A percentile compares a stretch with the other conserved stretches of the same genome.
These are phyloP conservation scores for Elymnias hypermnestra DNA, from an alignment of 1,140 invertebrate genomes.

Conservation along the genomic window DNA sequence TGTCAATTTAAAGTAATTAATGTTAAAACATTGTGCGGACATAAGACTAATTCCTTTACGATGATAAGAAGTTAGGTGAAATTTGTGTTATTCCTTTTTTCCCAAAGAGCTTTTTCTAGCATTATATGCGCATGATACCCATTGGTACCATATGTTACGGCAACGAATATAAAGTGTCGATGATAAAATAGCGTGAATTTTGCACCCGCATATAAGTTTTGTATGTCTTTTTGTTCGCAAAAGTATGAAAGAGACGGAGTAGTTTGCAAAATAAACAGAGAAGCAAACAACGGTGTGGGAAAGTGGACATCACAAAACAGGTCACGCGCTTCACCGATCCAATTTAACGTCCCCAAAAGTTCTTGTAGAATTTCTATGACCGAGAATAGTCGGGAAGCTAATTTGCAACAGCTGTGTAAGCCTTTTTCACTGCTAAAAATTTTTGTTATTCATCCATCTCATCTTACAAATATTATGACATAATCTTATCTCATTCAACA, in stretches of 20 bases:
- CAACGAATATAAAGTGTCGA: background rate
- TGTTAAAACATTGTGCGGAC: too few relatives aligned
- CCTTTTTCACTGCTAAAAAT: constrained; percentile 3
- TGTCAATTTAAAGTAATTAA: too few relatives aligned
- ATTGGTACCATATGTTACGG: too few relatives aligned
- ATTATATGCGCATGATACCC: too few relatives aligned
- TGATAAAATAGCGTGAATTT: background rate
- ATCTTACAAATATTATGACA: too few relatives aligned
- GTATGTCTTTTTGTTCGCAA: constrained; percentile 8
- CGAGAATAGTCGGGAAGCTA: constrained; percentile 44
- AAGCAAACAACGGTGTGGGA: constrained; percentile 9
- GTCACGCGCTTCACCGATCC: constrained; percentile 52
- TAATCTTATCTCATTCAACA: too few relatives aligned
- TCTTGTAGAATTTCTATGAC: constrained; percentile 45
- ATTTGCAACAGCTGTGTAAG: constrained; percentile 33
- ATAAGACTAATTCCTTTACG: too few relatives aligned
- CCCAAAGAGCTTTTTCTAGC: too few relatives aligned
- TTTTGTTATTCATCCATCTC: too few relatives aligned
- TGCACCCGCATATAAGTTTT: constrained; percentile 10
- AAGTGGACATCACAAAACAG: constrained; percentile 39
- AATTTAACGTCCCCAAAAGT: constrained; percentile 57
- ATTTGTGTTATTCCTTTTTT: too few relatives aligned
- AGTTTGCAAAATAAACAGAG: constrained; percentile 18
- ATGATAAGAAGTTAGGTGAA: too few relatives aligned
- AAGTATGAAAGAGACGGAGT: constrained; percentile 12